Base-by-base conservation (phyloP, 2,888 invertebrate genomes). In the Patella pellucida region DNA sequence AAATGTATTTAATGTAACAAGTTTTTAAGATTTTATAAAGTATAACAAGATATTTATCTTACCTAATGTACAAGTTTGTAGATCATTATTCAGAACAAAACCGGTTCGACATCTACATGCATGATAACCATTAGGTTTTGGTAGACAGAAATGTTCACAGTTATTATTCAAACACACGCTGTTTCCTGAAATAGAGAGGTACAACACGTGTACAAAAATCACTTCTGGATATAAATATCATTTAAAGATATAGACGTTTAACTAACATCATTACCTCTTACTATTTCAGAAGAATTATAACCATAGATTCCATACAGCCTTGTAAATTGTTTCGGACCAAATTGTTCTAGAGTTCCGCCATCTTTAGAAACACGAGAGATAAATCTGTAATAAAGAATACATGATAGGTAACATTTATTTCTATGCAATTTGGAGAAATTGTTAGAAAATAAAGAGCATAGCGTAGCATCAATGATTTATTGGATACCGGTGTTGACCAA, bases 301-400 rank as follows among this genome's bases (percentile, higher is more conserved):
- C 82, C 86, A 62, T 83, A 83, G 11, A 89, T 85, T n/a, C 88
- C 89, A 75, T 89, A 87, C 23, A 88, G 75, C 54, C 87, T 79
- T 2, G 87, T 84, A 74, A 89, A 89, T 19, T 82, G 82, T 0
- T 81, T 70, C 4, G 84, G 83, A 7, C 89, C 88, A 19, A 86
- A 81, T 54, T 76, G 81, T 54, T 82, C 81, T 19, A 85, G 56
- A 16, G 71, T 27, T 5, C 82, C 84, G 0, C 86, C 86, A 41
- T 77, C 74, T 68, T 84, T 85, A 51, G 78, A 76, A 76, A 87
- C 76, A 19, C 85, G 76, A 41, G 78, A 75, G 9, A 87, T 73
- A 68, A 79, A 83, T 19, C 87, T 87, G 74, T 1, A 56, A 71
- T 9, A 50, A 75, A 41, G 41, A 41, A 19, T 16, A 23, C 9